phyloP scores from a whole-genome alignment of 2,113 vertebrate species.

The Percopsis transmontana region DNA sequence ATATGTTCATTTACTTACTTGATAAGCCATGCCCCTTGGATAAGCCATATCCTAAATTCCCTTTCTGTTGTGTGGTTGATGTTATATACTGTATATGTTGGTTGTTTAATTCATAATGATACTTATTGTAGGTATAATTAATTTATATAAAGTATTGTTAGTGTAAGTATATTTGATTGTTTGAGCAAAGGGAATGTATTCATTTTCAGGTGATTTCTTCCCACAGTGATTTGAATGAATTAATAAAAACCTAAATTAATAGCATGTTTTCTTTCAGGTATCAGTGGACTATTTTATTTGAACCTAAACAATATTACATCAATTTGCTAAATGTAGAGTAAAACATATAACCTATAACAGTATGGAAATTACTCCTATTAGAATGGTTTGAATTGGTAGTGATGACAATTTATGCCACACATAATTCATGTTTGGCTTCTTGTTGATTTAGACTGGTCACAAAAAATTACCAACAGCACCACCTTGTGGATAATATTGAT shows the following conservation, averaged over 20 bases:
- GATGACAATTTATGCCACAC: too few relatives aligned
- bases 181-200: slow-evolving; percentile 76
- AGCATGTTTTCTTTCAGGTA: slow-evolving; percentile 24
- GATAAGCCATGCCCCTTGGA: slow-evolving; percentile 75
- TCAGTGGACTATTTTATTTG: not conserved
- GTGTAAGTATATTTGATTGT: slow-evolving; percentile 70
- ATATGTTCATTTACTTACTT: slow-evolving; percentile 71
- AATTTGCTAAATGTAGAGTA: not conserved
- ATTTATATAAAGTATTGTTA: slow-evolving; percentile 72
- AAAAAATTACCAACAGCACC: slow-evolving; percentile 9
- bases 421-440: not conserved
- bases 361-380: too few relatives aligned
- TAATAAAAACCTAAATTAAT: slow-evolving; percentile 55
- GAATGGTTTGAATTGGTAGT: too few relatives aligned
- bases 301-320: not conserved
- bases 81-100: slow-evolving; percentile 56
- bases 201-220: slow-evolving; percentile 72
- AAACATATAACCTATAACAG: too few relatives aligned
- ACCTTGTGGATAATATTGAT: slow-evolving; percentile 32
- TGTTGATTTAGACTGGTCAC: not conserved
- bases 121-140: slow-evolving; percentile 73
- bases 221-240: slow-evolving; percentile 74
- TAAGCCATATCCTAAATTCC: slow-evolving; percentile 73
- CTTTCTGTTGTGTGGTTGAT: slow-evolving; percentile 73
- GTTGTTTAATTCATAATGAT: slow-evolving; percentile 70